A percentile compares a stretch with the other conserved stretches of the same genome.
These are phyloP conservation scores for Allacma fusca DNA, from an alignment of 2,888 invertebrate genomes.

Conservation along the genomic window DNA sequence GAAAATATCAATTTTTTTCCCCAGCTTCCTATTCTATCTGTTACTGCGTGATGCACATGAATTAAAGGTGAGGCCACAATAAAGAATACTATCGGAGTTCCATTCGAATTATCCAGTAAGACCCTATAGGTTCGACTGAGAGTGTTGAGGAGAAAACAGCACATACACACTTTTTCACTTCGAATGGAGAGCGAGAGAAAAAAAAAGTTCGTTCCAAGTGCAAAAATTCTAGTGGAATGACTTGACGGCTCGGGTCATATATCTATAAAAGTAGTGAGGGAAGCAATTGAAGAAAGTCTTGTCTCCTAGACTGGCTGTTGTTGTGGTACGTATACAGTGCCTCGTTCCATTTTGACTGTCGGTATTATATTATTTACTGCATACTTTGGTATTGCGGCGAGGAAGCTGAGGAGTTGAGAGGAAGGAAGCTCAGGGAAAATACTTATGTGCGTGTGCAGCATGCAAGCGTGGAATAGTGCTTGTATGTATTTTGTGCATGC, in stretches of 20 bases:
- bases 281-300: constrained; percentile 1
- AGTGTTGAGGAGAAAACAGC: neutral
- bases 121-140: too few species aligned
- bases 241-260: neutral
- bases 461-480: neutral
- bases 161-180: neutral
- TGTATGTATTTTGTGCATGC: neutral
- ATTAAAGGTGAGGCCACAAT: constrained; percentile 22
- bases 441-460: constrained; percentile 31
- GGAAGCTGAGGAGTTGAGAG: neutral
- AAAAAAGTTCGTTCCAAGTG: neutral
- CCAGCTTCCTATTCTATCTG: neutral
- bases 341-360: neutral
- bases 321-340: neutral
- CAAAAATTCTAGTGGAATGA: constrained; percentile 8
- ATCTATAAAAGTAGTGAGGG: neutral
- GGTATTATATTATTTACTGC: constrained; percentile 21
- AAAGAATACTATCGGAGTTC: constrained; percentile 28
- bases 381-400: neutral
- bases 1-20: constrained; percentile 35
- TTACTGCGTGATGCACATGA: constrained; percentile 26
- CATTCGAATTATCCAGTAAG: constrained; percentile 25
- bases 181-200: too few species aligned
- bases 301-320: neutral
- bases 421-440: constrained; percentile 25